Base-by-base conservation (phyloP, 2,888 invertebrate species). In the Caenorhabditis doughertyi region DNA sequence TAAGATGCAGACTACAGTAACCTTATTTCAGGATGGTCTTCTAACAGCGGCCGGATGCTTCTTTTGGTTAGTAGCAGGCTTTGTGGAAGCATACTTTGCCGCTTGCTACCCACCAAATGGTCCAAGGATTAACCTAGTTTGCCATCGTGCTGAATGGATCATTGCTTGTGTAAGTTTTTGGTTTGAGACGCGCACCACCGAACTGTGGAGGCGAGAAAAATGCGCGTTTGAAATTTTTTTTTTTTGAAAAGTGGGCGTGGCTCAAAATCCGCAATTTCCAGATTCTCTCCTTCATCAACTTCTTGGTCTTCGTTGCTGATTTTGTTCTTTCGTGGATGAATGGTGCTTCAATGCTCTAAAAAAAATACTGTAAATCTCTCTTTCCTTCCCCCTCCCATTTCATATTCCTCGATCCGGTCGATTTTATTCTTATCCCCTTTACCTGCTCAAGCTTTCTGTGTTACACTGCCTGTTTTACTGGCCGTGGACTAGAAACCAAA, bases 51-150 rank as follows among this genome's bases (percentile, higher is more conserved):
- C 84, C 18, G 89, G 87, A 16, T 70, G 85, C 18, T 83, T 90
- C 62, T 84, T 85, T 55, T 89, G 88, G 79, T 53, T 90, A 23
- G 55, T 90, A 4, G 89, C 84, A 7, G 87, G 88, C 8, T 89
- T 88, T 60, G 73, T 90, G 21, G 90, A 90, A 67, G 85, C 90
- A n/a, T 90, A 90, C 70, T 90, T 81, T 70, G 90, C 90, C 4
- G 90, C 89, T 2, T 90, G 90, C 55, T 90, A 90, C 70, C 90
- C 90, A 18, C 90, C 90, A 13, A 86, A 89, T 44, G 90, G 90
- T 11, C 80, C 87, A 4, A 68, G 84, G 29, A 85, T 90, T 60
- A 88, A 87, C 62, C 73, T 88, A 35, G 89, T 90, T 23, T 90
- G 90, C 58, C 87, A 90, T 79, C 79, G 90, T 18, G 83, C 88